Base-by-base conservation (phyloP, 2,113 vertebrate genomes). In the Entelurus aequoreus region DNA sequence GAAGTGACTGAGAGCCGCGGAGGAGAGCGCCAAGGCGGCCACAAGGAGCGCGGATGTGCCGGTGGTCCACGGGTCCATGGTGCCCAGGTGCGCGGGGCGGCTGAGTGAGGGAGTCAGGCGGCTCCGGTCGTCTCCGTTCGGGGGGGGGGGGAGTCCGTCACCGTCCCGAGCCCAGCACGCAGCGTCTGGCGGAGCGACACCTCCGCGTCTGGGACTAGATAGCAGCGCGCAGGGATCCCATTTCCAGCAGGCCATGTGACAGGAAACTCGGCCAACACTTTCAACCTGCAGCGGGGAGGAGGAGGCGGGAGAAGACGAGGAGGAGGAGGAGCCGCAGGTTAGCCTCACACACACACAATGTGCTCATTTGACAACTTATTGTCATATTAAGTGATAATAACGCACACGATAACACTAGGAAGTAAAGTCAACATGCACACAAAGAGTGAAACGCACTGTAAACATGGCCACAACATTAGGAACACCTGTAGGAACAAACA, bases 241-340 rank as follows among this genome's bases (percentile, higher is more conserved):
- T 91, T 92, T 89, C 90, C 76, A 86, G 76, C 71, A 12, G 42
- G 42, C 81, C 91, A 92, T 89, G 91, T 92, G 91, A 92, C 90
- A 91, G 91, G 90, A 91, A 91, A 90, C 71, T 81, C 80, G 74
- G 77, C 84, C 87, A 84, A 66, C 14, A 60, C 78, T 87, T 88
- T 87, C 82, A 90, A 91, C 90, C 90, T 90, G 90, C 86, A 84
- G 67, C 54, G 61, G 62, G 38, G 62, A 35, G 62, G 66, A 58
- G 57, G 66, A 63, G 65, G 68, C 40, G 63, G 66, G 52, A 13
- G 51, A 64, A 63, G 61, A 61, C 0, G 21, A 48, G 36, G 62
- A 56, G 54, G 60, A 46, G 21, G 59, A 10, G 64, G 57, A 42
- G 11, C 61, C 28, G 60, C 68, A 61, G 69, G 72, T 62, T 63